These are phyloP conservation scores for Apodemus sylvaticus DNA, from an alignment of 2,113 vertebrate species.

Conservation along the genomic window DNA sequence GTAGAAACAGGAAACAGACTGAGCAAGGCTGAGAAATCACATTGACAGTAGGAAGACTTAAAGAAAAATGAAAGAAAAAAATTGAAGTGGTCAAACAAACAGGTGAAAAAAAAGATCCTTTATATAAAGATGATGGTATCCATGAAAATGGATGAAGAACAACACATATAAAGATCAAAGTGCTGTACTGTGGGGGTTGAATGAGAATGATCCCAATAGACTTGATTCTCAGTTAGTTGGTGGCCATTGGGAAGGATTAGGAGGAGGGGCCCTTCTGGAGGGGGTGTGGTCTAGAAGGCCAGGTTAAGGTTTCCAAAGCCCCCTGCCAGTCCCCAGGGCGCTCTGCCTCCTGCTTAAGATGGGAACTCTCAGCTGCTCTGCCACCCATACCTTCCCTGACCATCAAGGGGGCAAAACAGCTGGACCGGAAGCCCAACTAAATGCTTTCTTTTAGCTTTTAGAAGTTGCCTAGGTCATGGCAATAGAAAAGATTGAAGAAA, in stretches of 20 bases:
- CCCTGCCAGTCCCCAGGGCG: neutral
- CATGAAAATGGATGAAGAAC: neutral
- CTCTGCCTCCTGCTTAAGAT: neutral
- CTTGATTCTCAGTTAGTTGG: neutral
- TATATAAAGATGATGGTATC: neutral
- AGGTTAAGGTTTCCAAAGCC: neutral
- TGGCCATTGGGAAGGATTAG: neutral
- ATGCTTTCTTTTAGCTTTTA: neutral
- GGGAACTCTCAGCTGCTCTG: neutral
- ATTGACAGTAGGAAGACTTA: neutral
- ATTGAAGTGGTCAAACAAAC: neutral
- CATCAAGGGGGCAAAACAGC: neutral
- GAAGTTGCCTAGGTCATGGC: neutral
- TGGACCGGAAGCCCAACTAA: neutral
- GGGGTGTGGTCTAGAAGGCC: neutral
- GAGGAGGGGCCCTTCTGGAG: neutral
- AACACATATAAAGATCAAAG: neutral
- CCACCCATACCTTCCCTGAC: neutral
- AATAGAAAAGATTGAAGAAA: neutral
- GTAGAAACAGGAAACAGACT: neutral
- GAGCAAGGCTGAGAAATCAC: neutral
- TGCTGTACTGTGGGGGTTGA: neutral
- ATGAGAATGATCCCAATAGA: neutral
- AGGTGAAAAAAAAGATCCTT: neutral
- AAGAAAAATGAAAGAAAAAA: neutral